phyloP scores from a whole-genome alignment of 2,113 vertebrate genomes.

The Tachysurus vachellii region DNA sequence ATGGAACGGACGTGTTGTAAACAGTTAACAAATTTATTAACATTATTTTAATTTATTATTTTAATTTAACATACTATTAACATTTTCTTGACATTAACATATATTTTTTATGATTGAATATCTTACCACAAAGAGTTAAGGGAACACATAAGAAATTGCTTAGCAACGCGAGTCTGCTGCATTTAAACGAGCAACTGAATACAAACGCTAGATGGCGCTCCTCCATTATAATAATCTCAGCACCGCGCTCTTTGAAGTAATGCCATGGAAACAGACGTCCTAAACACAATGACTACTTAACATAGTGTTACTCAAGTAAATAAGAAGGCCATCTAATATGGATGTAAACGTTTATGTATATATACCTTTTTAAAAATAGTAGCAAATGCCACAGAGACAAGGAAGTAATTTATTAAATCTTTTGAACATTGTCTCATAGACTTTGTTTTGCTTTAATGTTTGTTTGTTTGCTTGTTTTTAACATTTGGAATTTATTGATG shows the following conservation, averaged over 20 bases:
- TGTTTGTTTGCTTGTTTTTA: not conserved
- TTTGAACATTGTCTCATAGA: not conserved
- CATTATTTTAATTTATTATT: too few relatives aligned
- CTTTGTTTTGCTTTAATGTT: not conserved
- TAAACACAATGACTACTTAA: not conserved
- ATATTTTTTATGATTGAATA: not conserved
- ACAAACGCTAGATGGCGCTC: slow-evolving; percentile 43
- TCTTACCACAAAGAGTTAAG: not conserved
- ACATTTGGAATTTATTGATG: not conserved
- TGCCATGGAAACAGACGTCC: slow-evolving; percentile 9
- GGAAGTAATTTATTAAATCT: not conserved
- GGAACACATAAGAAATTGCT: not conserved
- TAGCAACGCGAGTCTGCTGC: slow-evolving; percentile 5
- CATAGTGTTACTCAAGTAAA: too few relatives aligned
- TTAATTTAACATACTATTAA: not conserved
- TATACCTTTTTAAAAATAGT: too few relatives aligned
- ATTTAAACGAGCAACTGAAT: not conserved
- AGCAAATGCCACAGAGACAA: not conserved
- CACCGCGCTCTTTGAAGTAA: not conserved
- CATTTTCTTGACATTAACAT: too few relatives aligned
- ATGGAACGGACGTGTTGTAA: slow-evolving; percentile 47
- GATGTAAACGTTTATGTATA: not conserved
- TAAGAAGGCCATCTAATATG: not conserved
- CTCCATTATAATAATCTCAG: not conserved
- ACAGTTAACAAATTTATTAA: not conserved